Conservation (phyloP, 1,140 invertebrate species). For the Drosophila punjabiensis region DNA sequence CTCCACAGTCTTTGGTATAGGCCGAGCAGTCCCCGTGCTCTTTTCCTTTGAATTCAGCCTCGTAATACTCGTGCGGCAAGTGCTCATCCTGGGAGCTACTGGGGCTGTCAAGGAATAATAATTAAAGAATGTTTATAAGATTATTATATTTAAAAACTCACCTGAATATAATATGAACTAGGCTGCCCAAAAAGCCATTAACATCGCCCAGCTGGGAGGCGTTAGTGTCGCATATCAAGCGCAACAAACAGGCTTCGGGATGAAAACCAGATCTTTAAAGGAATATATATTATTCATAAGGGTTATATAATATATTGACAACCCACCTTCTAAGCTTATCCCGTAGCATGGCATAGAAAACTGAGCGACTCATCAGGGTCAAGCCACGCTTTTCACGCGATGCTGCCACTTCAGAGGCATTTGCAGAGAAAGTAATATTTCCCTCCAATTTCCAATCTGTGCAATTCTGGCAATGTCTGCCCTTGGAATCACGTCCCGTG, state of each 20-base stretch:
- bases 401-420: background rate
- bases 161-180: slow-evolving; percentile 77
- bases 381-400: slow-evolving; percentile 41
- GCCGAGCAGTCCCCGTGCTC: slow-evolving; percentile 71
- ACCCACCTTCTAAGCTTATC: slow-evolving; percentile 72
- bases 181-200: slow-evolving; percentile 74
- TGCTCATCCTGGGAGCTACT: slow-evolving; percentile 87
- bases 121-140: rapidly evolving
- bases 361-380: slow-evolving; percentile 57
- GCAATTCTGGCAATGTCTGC: slow-evolving; percentile 50
- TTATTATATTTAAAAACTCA: background rate
- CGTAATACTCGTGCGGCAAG: slow-evolving; percentile 86
- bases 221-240: slow-evolving; percentile 79
- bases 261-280: slow-evolving; percentile 59
- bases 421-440: background rate
- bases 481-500: slow-evolving; percentile 13
- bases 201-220: slow-evolving; percentile 66
- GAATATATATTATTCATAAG: too few relatives aligned
- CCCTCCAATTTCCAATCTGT: slow-evolving; percentile 19
- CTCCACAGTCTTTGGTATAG: slow-evolving; percentile 76
- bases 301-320: too few relatives aligned
- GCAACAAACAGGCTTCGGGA: slow-evolving; percentile 65
- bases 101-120: slow-evolving; percentile 81
- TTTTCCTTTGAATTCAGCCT: slow-evolving; percentile 86
- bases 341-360: slow-evolving; percentile 67